Conservation (phyloP, 2,888 invertebrate species). For the Aphrophora alni region DNA sequence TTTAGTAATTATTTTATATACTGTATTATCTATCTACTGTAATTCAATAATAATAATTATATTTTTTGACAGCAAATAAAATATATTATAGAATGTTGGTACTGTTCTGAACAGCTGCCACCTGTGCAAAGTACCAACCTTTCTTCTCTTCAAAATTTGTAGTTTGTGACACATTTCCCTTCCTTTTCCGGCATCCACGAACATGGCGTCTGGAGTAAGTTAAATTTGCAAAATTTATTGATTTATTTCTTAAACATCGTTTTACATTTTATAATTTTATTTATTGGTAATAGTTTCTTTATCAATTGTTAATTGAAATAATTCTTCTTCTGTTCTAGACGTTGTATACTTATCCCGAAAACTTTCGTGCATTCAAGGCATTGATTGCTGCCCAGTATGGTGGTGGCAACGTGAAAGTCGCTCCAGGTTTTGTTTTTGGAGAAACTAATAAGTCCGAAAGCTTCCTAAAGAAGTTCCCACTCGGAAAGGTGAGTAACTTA, state of each 20-base stretch:
- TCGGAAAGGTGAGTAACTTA: conserved; percentile 83
- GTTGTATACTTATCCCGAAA: conserved; percentile 97
- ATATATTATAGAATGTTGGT: not conserved
- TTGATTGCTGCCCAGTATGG: conserved; percentile 98
- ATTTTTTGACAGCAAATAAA: no score
- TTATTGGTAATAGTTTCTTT: conserved; percentile 26
- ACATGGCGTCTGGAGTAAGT: conserved; percentile 49
- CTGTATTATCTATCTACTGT: no score
- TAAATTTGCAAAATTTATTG: conserved; percentile 4
- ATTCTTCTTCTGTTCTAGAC: conserved; percentile 68
- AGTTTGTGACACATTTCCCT: not conserved
- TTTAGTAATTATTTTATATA: no score
- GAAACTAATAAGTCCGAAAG: conserved; percentile 88
- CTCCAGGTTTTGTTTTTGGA: conserved; percentile 88
- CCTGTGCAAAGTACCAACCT: not conserved
- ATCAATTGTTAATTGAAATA: conserved; percentile 10
- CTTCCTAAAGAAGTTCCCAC: conserved; percentile 94
- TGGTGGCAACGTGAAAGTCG: conserved; percentile 83
- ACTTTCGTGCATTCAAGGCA: conserved; percentile 97
- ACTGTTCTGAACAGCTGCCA: not conserved
- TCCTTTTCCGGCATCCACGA: conserved; percentile 34
- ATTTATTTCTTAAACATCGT: not conserved
- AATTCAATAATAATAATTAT: no score
- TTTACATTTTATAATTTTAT: conserved; percentile 13
- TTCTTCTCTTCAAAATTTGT: not conserved